phyloP scores from a whole-genome alignment of 1,140 invertebrate genomes.

The Drosophila nannoptera region DNA sequence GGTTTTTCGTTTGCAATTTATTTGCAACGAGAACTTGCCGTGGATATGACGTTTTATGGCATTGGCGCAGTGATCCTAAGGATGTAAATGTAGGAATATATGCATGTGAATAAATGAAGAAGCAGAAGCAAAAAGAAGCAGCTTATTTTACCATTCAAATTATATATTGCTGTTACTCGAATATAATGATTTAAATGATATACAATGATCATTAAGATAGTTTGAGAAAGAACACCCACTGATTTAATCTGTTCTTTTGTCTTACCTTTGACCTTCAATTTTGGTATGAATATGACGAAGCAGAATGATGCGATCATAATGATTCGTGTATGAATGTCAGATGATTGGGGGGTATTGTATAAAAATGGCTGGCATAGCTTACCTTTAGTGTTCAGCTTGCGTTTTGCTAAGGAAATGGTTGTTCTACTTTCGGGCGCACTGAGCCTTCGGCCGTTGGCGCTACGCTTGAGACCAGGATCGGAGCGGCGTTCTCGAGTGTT shows the following conservation, averaged over 20 bases:
- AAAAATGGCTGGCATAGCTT: slow-evolving; percentile 12
- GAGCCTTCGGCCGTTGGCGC: slow-evolving; percentile 37
- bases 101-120: slow-evolving; percentile 10
- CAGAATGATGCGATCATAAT: slow-evolving; percentile 27
- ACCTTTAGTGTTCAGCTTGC: slow-evolving; percentile 61
- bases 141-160: neutral
- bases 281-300: slow-evolving; percentile 25
- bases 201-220: neutral
- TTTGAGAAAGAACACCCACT: neutral
- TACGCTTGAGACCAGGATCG: slow-evolving; percentile 52
- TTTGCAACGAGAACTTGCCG: slow-evolving; percentile 28
- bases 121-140: neutral
- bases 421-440: slow-evolving; percentile 38
- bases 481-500: slow-evolving; percentile 63
- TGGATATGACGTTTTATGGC: slow-evolving; percentile 28
- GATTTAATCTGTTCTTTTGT: neutral
- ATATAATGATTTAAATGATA: neutral
- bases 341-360: neutral
- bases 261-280: neutral
- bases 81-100: slow-evolving; percentile 13
- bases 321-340: slow-evolving; percentile 26
- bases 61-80: slow-evolving; percentile 30
- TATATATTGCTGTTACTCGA: neutral
- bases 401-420: slow-evolving; percentile 34
- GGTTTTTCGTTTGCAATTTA: slow-evolving; percentile 20